Evolutionary conservation across 2,888 invertebrate genomes (phyloP), one percentile per base, ranked within the genome.

Genomic region (Ophraella communa): DNA sequence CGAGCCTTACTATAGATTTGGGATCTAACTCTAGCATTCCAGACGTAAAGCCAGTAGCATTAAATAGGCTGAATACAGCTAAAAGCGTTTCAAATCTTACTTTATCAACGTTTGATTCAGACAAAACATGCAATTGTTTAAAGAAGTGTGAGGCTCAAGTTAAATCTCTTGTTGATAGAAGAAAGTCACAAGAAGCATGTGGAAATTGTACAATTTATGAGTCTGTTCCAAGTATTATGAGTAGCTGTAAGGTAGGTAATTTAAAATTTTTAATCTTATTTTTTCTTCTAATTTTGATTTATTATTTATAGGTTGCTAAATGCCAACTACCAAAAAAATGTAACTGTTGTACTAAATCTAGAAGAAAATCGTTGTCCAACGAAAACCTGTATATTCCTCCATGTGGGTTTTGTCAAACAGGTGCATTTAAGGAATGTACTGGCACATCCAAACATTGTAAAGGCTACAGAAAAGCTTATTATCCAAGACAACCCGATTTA

Each of bases 1-100:
- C 95, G 0, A 95, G 95, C 61, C 83, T 96, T 1, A 95, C 95
- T 0, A 87, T 96, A 59, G 94, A 94, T 77, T 85, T 94, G 45
- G 87, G 86, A 80, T 81, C 73, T 70, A 86, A 62, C 79, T 80
- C 64, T 72, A 87, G 49, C 79, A 81, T 66, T 72, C 81, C 66
- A 55, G 81, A 78, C 51, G 82, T 71, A 76, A 51, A 82, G 52
- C 1, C 79, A 74, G 1, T 83, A 80, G 58, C 76, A 45, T 69
- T 84, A 79, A 72, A 78, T 78, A 82, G 64, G 82, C 84, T 75
- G 82, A 88, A 49, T 83, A 85, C 60, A 78, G 87, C 78, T 79
- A 87, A 74, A 83, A 88, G 78, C 73, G 85, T 47, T 81, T 84
- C 77, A 30, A 81, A 77, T 73, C 80, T 64, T 81, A 87, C 81